Conservation (phyloP, 2,888 invertebrate species). For the Leptinotarsa haldemani region DNA sequence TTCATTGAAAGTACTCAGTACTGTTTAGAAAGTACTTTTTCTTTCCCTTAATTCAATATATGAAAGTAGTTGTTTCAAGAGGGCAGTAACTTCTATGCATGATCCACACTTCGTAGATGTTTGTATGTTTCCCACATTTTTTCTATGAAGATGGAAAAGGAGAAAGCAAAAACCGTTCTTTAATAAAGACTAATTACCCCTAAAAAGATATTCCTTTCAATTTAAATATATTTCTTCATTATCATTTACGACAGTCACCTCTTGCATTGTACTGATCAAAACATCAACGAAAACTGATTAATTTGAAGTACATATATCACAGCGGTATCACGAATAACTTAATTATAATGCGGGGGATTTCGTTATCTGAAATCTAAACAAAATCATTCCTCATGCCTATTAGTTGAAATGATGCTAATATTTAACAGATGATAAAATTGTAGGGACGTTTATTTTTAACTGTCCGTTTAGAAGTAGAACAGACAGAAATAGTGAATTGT, state of each 20-base stretch:
- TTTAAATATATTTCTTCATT: background rate
- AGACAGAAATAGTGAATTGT: background rate
- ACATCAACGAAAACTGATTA: background rate
- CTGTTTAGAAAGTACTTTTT: too few relatives aligned
- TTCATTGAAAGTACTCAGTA: too few relatives aligned
- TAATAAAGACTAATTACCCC: too few relatives aligned
- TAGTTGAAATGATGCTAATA: conserved; percentile 8
- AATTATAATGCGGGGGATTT: conserved; percentile 1
- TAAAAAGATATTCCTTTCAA: too few relatives aligned
- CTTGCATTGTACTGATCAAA: too few relatives aligned
- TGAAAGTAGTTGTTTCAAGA: too few relatives aligned
- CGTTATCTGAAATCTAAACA: conserved; percentile 6
- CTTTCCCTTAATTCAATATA: too few relatives aligned
- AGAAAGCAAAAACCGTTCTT: too few relatives aligned
- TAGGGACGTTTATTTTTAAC: conserved; percentile 5
- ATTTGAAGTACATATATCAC: background rate
- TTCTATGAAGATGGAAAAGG: too few relatives aligned
- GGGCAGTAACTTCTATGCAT: too few relatives aligned
- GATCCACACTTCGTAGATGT: too few relatives aligned
- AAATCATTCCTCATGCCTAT: conserved; percentile 9
- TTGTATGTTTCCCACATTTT: too few relatives aligned
- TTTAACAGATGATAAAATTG: conserved; percentile 3
- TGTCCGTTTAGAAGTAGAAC: background rate
- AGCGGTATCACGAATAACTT: background rate
- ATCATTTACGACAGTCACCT: background rate